Base-by-base conservation (phyloP, 2,113 vertebrate species). In the Onychostruthus taczanowskii region DNA sequence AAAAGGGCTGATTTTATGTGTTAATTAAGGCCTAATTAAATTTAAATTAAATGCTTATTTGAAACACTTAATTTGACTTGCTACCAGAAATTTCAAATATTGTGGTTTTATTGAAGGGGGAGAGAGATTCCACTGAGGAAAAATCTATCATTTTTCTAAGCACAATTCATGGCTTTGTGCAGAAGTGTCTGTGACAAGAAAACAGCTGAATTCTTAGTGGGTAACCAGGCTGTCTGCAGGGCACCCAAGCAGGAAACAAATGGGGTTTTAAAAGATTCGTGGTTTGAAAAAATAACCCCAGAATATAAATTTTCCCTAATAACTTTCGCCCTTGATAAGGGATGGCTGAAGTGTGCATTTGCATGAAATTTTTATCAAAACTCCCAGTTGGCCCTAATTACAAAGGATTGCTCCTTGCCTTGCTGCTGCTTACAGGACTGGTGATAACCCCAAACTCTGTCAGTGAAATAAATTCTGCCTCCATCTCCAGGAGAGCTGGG, bases 11-110 rank as follows among this genome's bases (percentile, higher is more conserved):
- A 97, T 98, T 97, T 97, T 95, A 82, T 97, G 96, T 98, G 96
- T 97, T 98, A 98, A 98, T 97, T 97, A 97, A 93, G 97, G 93
- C 86, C 96, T 98, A 97, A 98, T 98, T 98, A 96, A 95, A 98
- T 97, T 97, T 91, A 97, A 95, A 98, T 97, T 97, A 97, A 97
- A 98, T 98, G 97, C 97, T 87, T 97, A 95, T 97, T 98, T 97
- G 97, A 97, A 97, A 98, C 96, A 97, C 97, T 98, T 97, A 95
- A 97, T 97, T 96, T 96, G 95, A 96, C 96, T 94, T 89, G 88
- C 82, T 93, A 93, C 92, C 84, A 97, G 96, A 96, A 95, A 95
- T 97, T 92, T 96, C 95, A 96, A 95, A 97, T 93, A 94, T 91
- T 90, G 80, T 87, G 74, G 69, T 72, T 91, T 93, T 97, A 84